A percentile compares a stretch with the other conserved stretches of the same genome.
Evolutionary conservation across 2,888 invertebrate genomes (phyloP).

Genomic region (Acheta domesticus): DNA sequence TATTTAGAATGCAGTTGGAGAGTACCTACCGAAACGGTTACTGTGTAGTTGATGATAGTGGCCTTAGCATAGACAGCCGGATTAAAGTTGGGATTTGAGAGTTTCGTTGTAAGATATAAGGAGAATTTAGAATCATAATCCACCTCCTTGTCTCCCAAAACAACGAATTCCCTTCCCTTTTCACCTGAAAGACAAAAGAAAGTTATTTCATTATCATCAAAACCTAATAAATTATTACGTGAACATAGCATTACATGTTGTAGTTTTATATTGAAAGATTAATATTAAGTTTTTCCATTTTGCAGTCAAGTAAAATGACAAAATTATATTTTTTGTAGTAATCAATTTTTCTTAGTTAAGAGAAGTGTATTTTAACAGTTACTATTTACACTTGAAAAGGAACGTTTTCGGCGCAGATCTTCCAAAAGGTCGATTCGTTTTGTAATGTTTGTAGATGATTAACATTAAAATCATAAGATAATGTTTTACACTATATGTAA

Average conservation of each 20-base stretch:
- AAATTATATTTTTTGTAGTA: too few relatives aligned
- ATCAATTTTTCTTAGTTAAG: background rate
- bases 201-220: conserved; percentile 22
- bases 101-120: conserved; percentile 85
- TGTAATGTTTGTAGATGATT: too few relatives aligned
- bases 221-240: background rate
- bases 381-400: too few relatives aligned
- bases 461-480: too few relatives aligned
- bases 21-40: conserved; percentile 65
- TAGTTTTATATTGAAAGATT: too few relatives aligned
- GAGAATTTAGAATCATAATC: conserved; percentile 86
- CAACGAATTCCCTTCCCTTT: conserved; percentile 75
- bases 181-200: conserved; percentile 49
- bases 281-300: background rate
- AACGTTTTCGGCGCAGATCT: too few relatives aligned
- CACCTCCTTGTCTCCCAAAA: conserved; percentile 83
- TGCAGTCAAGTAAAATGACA: background rate
- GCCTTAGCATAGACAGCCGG: conserved; percentile 84
- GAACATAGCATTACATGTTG: background rate
- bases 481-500: too few relatives aligned
- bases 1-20: too few relatives aligned
- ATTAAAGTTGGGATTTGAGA: conserved; percentile 82
- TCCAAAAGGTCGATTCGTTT: too few relatives aligned
- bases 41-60: conserved; percentile 87
- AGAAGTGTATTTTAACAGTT: too few relatives aligned